A percentile compares a stretch with the other conserved stretches of the same genome.
Conservation (phyloP, 2,888 invertebrate genomes). For the Lacanobia wlatinum region DNA sequence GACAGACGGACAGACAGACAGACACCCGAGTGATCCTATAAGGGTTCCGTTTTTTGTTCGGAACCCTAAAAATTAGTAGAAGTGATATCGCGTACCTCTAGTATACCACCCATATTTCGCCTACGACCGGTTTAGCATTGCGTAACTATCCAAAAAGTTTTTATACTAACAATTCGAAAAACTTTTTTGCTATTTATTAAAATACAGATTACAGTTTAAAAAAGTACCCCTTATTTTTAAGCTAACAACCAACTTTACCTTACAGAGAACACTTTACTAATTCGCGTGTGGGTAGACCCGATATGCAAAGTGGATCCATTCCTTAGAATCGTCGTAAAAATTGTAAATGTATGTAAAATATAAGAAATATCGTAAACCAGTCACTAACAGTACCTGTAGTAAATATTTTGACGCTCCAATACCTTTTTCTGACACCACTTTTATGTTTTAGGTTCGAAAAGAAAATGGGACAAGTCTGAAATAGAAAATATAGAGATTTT, state of each 20-base stretch:
- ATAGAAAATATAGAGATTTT: background rate
- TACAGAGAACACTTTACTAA: constrained; percentile 13
- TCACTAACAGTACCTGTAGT: constrained; percentile 56
- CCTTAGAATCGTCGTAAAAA: constrained; percentile 35
- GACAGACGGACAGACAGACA: too few relatives aligned
- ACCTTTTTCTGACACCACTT: constrained; percentile 57
- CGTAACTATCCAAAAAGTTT: too few relatives aligned
- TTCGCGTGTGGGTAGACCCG: background rate
- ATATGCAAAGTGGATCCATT: constrained; percentile 14
- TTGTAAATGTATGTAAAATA: constrained; percentile 59
- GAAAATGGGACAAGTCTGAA: constrained; percentile 38
- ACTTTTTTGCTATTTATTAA: too few relatives aligned
- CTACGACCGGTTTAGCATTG: too few relatives aligned
- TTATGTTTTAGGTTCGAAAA: constrained; percentile 30
- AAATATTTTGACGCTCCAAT: constrained; percentile 65
- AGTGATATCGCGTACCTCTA: too few relatives aligned
- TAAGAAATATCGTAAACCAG: constrained; percentile 50
- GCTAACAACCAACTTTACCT: background rate
- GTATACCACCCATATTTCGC: too few relatives aligned
- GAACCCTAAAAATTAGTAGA: too few relatives aligned
- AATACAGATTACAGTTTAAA: too few relatives aligned
- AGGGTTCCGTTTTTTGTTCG: too few relatives aligned
- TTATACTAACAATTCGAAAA: too few relatives aligned
- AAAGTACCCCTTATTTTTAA: too few relatives aligned
- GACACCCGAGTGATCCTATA: too few relatives aligned